phyloP scores from a whole-genome alignment of 2,797 vertebrate genomes.

The Pantherophis alleghaniensis region DNA sequence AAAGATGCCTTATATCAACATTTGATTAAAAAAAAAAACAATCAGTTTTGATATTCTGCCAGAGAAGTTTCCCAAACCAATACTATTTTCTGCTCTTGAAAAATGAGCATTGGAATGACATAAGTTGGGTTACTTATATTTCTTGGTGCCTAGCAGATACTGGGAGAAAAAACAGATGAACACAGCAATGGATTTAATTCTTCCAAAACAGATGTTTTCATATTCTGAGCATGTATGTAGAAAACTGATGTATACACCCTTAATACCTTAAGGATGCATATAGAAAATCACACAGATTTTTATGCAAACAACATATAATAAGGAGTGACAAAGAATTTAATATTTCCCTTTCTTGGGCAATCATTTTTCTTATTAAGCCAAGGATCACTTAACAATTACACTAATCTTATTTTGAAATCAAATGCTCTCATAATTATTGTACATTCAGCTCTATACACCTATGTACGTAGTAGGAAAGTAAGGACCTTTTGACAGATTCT shows the following conservation, averaged over 20 bases:
- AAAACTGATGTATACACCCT: constrained; percentile 11
- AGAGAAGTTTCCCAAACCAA: constrained; percentile 48
- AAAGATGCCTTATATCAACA: not conserved
- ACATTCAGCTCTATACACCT: not conserved
- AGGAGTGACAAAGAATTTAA: not conserved
- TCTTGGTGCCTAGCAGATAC: constrained; percentile 21
- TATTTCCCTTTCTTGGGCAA: not conserved
- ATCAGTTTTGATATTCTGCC: constrained; percentile 43
- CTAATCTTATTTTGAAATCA: not conserved
- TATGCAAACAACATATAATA: not conserved
- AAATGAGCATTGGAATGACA: constrained; percentile 4
- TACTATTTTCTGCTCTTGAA: constrained; percentile 42
- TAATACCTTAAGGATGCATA: not conserved
- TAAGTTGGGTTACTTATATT: constrained; percentile 25
- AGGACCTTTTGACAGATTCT: not conserved
- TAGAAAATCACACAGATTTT: not conserved
- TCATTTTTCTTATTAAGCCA: not conserved
- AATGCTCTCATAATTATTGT: not conserved
- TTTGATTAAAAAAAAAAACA: not conserved
- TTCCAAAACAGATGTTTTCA: constrained; percentile 24
- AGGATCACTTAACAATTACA: not conserved
- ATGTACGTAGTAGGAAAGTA: not conserved
- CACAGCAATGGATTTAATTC: constrained; percentile 6
- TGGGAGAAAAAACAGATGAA: constrained; percentile 32
- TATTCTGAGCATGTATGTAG: constrained; percentile 17